Percentiles rank a stretch among this genome's conserved stretches.
These are phyloP conservation scores for Polypedilum pembai DNA, from an alignment of 1,140 invertebrate species.

Conservation along the genomic window DNA sequence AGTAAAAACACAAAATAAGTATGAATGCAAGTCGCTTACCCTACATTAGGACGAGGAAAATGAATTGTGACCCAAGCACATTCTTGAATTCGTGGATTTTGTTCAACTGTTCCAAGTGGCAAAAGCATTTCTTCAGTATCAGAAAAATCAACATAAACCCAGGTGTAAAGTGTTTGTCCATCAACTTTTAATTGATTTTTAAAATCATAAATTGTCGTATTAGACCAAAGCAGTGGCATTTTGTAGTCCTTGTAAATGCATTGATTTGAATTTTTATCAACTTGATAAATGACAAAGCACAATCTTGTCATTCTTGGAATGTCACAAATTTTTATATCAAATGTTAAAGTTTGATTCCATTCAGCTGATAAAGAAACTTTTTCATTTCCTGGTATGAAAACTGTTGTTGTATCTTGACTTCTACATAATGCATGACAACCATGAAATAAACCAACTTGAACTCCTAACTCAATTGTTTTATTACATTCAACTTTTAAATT, in stretches of 20 bases:
- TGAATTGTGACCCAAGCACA: slow-evolving; percentile 72
- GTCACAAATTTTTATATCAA: slow-evolving; percentile 75
- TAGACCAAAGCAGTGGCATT: slow-evolving; percentile 82
- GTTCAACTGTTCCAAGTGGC: slow-evolving; percentile 75
- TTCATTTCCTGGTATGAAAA: slow-evolving; percentile 40
- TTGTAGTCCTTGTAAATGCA: slow-evolving; percentile 50
- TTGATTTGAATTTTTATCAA: slow-evolving; percentile 62
- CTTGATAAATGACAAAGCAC: slow-evolving; percentile 84
- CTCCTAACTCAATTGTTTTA: slow-evolving; percentile 63
- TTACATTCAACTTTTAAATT: slow-evolving; percentile 69
- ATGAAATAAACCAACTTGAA: slow-evolving; percentile 78
- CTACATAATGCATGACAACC: slow-evolving; percentile 76
- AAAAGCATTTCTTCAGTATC: slow-evolving; percentile 80
- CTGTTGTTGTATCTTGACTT: slow-evolving; percentile 54
- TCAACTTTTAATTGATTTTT: slow-evolving; percentile 76
- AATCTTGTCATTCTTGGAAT: slow-evolving; percentile 81
- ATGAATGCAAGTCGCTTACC: no score
- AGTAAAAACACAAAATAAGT: no score
- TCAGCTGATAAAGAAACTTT: slow-evolving; percentile 35
- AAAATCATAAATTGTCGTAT: slow-evolving; percentile 90
- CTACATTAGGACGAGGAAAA: slow-evolving; percentile 54
- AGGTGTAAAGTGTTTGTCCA: slow-evolving; percentile 81
- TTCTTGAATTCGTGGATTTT: slow-evolving; percentile 74
- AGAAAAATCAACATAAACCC: slow-evolving; percentile 82
- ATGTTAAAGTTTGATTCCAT: slow-evolving; percentile 64